A percentile compares a stretch with the other conserved stretches of the same genome.
Conservation (phyloP, 2,888 invertebrate genomes). For the Boloria selene region DNA sequence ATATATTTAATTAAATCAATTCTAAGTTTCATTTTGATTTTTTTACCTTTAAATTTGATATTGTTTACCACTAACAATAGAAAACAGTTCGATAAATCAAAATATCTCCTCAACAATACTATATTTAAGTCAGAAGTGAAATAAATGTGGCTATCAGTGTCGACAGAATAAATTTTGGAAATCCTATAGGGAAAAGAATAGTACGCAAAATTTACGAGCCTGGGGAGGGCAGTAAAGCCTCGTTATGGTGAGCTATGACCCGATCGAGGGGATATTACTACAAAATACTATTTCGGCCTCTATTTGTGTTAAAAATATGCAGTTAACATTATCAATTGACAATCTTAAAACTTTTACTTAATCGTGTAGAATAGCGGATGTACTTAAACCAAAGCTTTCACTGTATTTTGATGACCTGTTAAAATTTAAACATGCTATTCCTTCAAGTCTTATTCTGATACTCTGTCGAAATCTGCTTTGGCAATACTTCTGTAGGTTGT, state of each 20-base stretch:
- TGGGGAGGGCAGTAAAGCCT: slow-evolving; percentile 72
- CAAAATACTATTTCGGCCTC: slow-evolving; percentile 37
- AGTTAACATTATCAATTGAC: background rate
- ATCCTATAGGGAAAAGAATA: slow-evolving; percentile 76
- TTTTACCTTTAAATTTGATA: too few relatives aligned
- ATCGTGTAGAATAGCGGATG: too few relatives aligned
- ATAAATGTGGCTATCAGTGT: slow-evolving; percentile 55
- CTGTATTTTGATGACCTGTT: too few relatives aligned
- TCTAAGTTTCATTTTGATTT: too few relatives aligned
- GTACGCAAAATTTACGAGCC: slow-evolving; percentile 75
- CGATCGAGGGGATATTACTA: slow-evolving; percentile 60
- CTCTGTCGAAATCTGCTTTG: too few relatives aligned
- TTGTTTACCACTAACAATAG: background rate
- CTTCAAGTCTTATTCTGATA: too few relatives aligned
- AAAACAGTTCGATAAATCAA: slow-evolving; percentile 12
- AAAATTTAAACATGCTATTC: too few relatives aligned
- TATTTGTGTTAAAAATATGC: slow-evolving; percentile 27
- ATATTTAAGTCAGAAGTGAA: slow-evolving; percentile 46
- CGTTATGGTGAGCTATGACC: slow-evolving; percentile 76
- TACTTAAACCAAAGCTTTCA: too few relatives aligned
- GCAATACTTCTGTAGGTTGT: too few relatives aligned
- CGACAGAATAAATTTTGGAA: slow-evolving; percentile 71
- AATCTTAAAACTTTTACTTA: background rate
- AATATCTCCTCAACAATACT: slow-evolving; percentile 25
- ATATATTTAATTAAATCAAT: too few relatives aligned